Percentiles rank a stretch among this genome's conserved stretches.
Evolutionary conservation across 2,888 invertebrate genomes (phyloP).

Genomic region (Polymixis lichenea): DNA sequence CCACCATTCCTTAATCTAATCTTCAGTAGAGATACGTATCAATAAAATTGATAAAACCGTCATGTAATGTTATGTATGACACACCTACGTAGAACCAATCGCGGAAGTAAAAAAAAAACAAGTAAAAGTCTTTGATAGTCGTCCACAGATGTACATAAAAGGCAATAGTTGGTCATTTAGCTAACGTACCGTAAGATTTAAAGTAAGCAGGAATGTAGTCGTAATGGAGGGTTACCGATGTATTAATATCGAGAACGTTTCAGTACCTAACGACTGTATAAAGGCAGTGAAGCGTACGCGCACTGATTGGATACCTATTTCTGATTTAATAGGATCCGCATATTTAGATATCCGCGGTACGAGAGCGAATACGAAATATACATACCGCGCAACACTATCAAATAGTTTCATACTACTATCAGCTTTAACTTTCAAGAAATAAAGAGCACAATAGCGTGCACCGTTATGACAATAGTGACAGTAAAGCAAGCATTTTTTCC

Average conservation of each 20-base stretch:
- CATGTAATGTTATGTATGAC: constrained; percentile 17
- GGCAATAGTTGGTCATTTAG: constrained; percentile 23
- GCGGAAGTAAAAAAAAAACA: constrained; percentile 34
- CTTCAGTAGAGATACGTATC: constrained; percentile 22
- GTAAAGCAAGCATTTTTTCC: constrained; percentile 25
- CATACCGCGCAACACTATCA: constrained; percentile 32
- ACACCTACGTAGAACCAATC: constrained; percentile 11
- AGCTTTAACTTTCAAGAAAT: constrained; percentile 17
- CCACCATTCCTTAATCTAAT: constrained; percentile 30
- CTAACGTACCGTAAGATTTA: constrained; percentile 56
- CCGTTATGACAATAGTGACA: constrained; percentile 50
- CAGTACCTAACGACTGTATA: constrained; percentile 77
- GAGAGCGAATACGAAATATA: constrained; percentile 50
- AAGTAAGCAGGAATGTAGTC: constrained; percentile 65
- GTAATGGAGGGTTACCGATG: constrained; percentile 57
- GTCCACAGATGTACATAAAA: constrained; percentile 19
- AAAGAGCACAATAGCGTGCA: constrained; percentile 33
- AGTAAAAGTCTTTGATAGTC: constrained; percentile 40
- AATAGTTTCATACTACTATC: constrained; percentile 14
- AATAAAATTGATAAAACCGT: constrained; percentile 33
- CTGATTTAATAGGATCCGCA: constrained; percentile 80
- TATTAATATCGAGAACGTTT: constrained; percentile 68
- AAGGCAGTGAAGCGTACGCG: constrained; percentile 75
- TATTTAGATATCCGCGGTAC: constrained; percentile 76
- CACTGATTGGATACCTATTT: constrained; percentile 87